phyloP scores from a whole-genome alignment of 1,140 invertebrate species.

The Colletes latitarsis region DNA sequence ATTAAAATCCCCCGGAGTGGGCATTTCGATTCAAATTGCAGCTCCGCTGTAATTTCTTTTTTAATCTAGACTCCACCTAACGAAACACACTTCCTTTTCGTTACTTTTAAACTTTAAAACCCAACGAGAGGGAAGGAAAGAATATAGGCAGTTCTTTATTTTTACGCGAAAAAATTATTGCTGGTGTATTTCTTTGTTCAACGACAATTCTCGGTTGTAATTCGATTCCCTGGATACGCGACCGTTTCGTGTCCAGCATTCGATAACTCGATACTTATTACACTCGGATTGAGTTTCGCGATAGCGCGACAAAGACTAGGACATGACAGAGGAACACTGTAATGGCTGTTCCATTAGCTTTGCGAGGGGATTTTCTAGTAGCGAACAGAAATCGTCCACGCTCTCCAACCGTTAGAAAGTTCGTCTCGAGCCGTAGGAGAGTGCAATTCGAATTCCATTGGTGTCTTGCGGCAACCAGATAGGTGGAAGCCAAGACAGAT shows the following conservation, averaged over 20 bases:
- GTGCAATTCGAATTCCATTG: conserved; percentile 59
- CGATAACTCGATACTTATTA: conserved; percentile 54
- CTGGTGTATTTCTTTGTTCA: no score
- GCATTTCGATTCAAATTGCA: no score
- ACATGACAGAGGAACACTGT: neutral
- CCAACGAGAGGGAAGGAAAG: no score
- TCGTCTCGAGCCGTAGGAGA: conserved; percentile 28
- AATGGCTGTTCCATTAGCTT: conserved; percentile 41
- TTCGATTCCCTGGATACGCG: conserved; percentile 34
- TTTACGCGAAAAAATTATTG: no score
- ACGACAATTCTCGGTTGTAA: conserved; percentile 18
- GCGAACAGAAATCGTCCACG: conserved; percentile 13
- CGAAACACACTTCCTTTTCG: no score
- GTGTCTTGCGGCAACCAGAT: conserved; percentile 43
- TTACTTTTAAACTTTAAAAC: no score
- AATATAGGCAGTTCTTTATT: no score
- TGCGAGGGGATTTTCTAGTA: conserved; percentile 42
- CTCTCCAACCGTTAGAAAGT: conserved; percentile 55
- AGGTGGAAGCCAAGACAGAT: conserved; percentile 38
- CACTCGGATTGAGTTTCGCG: conserved; percentile 53
- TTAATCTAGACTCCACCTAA: no score
- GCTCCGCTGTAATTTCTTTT: no score
- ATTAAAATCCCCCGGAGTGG: no score
- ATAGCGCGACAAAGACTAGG: conserved; percentile 9
- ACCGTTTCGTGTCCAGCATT: conserved; percentile 32